Conservation (phyloP, 2,888 invertebrate genomes). For the Chymomyza procnemis region DNA sequence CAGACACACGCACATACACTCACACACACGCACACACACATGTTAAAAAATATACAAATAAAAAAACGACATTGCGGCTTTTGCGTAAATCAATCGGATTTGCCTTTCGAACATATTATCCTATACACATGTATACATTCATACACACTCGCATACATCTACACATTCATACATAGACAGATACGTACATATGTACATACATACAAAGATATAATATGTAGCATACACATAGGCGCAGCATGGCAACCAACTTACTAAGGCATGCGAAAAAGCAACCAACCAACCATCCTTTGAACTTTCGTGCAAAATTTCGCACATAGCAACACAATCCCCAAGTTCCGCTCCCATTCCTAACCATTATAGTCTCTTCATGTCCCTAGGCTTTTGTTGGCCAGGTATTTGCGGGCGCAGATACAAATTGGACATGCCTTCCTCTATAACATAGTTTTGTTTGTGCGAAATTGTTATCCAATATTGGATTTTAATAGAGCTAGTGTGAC, state of each 20-base stretch:
- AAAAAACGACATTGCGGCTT: conserved; percentile 7
- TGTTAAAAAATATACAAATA: too few relatives aligned
- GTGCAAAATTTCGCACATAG: not conserved
- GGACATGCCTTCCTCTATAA: not conserved
- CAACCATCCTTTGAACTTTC: not conserved
- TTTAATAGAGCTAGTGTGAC: too few relatives aligned
- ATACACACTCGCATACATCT: too few relatives aligned
- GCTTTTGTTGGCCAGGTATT: not conserved
- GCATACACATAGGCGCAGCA: not conserved
- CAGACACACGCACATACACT: conserved; percentile 15
- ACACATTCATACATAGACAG: too few relatives aligned
- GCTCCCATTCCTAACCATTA: not conserved
- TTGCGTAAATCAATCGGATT: conserved; percentile 45
- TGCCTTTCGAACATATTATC: not conserved
- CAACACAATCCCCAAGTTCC: not conserved
- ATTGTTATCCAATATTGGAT: too few relatives aligned
- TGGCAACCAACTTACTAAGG: not conserved
- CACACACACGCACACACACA: conserved; percentile 19
- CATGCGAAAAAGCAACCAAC: not conserved
- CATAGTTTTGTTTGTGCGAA: not conserved
- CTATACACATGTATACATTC: conserved; percentile 1
- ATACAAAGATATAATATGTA: not conserved
- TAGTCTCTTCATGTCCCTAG: not conserved
- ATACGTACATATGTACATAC: too few relatives aligned
- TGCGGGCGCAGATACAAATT: not conserved